phyloP scores from a whole-genome alignment of 2,113 vertebrate species.

The Odontophorus gujanensis region DNA sequence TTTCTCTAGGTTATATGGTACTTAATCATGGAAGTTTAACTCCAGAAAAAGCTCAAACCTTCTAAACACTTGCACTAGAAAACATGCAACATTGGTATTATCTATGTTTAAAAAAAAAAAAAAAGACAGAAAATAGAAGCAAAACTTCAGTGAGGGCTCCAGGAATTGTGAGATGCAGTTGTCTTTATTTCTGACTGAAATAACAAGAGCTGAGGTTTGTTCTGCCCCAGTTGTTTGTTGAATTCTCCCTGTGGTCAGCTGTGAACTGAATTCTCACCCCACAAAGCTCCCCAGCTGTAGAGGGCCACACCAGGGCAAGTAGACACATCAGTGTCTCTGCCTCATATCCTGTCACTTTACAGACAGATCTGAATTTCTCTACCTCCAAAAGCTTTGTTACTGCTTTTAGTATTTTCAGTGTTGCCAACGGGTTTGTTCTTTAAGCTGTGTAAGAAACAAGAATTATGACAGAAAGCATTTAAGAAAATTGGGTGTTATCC shows the following conservation, averaged over 20 bases:
- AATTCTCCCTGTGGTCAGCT: neutral
- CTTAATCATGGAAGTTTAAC: neutral
- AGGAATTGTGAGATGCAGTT: neutral
- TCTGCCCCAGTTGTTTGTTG: accelerated
- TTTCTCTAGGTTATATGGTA: neutral
- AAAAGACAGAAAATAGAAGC: neutral
- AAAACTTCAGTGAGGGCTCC: neutral
- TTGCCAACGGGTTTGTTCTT: neutral
- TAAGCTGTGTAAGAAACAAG: neutral
- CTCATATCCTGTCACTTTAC: neutral
- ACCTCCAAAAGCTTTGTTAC: neutral
- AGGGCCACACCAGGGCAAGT: neutral
- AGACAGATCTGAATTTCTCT: neutral
- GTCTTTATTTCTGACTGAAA: neutral
- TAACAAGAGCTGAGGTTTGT: neutral
- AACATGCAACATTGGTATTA: neutral
- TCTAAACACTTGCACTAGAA: neutral
- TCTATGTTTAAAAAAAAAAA: neutral
- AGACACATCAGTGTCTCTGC: neutral
- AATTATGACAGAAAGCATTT: neutral
- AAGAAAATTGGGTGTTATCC: neutral
- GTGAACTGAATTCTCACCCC: neutral
- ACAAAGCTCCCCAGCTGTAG: neutral
- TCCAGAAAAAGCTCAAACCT: neutral
- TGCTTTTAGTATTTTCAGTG: neutral